Evolutionary conservation across 2,888 invertebrate species (phyloP).

Genomic region (Biston stratarius): DNA sequence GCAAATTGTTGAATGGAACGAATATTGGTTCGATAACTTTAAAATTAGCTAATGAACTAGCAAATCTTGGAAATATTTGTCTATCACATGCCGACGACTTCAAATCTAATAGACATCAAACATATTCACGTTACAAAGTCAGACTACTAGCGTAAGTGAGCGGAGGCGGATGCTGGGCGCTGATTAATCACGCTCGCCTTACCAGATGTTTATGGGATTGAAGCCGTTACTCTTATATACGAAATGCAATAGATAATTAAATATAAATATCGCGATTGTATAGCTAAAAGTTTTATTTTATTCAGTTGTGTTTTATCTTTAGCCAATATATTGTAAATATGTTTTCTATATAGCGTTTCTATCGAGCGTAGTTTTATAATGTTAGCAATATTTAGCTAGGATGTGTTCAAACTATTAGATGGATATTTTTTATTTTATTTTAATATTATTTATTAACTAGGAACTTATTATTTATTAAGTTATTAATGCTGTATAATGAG

Average conservation of each 20-base stretch:
- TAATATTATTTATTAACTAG: slow-evolving; percentile 81
- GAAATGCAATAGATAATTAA: slow-evolving; percentile 59
- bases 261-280: slow-evolving; percentile 60
- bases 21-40: neutral
- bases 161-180: too few relatives aligned
- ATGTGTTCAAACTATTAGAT: slow-evolving; percentile 81
- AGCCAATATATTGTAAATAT: slow-evolving; percentile 76
- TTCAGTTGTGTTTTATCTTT: slow-evolving; percentile 63
- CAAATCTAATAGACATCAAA: neutral
- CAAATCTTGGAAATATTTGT: slow-evolving; percentile 22
- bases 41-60: slow-evolving; percentile 23
- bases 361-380: slow-evolving; percentile 69
- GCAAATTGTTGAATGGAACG: slow-evolving; percentile 12
- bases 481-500: slow-evolving; percentile 61
- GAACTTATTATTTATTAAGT: slow-evolving; percentile 76
- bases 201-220: neutral
- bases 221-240: neutral
- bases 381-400: slow-evolving; percentile 84
- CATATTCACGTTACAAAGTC: neutral
- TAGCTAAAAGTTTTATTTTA: slow-evolving; percentile 61
- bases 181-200: too few relatives aligned
- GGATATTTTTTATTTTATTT: slow-evolving; percentile 70
- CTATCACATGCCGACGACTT: slow-evolving; percentile 5
- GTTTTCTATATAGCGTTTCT: slow-evolving; percentile 74
- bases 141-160: neutral